Conservation (phyloP, 1,140 invertebrate species). For the Lordiphosa stackelbergi region DNA sequence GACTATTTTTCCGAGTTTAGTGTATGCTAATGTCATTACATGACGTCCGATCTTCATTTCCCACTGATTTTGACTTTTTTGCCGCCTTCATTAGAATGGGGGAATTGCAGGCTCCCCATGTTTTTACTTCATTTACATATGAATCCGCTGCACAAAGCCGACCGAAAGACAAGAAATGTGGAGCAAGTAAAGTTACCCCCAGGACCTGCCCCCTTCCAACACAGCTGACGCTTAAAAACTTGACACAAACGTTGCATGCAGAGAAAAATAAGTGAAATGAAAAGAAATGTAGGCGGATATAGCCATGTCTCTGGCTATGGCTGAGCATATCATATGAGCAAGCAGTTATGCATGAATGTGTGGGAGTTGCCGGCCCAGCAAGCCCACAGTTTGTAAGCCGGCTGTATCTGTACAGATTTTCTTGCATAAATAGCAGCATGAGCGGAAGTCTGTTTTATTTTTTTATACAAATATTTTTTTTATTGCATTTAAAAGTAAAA, state of each 20-base stretch:
- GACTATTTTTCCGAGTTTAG: too few relatives aligned
- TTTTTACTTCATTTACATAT: constrained; percentile 63
- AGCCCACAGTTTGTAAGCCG: constrained; percentile 37
- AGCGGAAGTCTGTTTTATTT: constrained; percentile 23
- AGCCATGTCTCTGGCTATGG: constrained; percentile 21
- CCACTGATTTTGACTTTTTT: constrained; percentile 8
- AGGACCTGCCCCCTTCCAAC: constrained; percentile 11
- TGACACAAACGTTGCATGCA: constrained; percentile 53
- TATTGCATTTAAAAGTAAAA: constrained; percentile 58
- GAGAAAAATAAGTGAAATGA: constrained; percentile 28
- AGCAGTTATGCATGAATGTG: constrained; percentile 21
- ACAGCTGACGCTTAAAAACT: constrained; percentile 61
- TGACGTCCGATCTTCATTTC: neutral
- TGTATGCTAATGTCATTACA: too few relatives aligned
- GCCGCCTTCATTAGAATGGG: neutral
- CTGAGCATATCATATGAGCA: constrained; percentile 51
- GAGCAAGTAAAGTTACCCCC: constrained; percentile 40
- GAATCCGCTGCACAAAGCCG: constrained; percentile 58
- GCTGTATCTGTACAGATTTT: constrained; percentile 58
- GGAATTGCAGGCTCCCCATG: constrained; percentile 14
- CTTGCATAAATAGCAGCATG: constrained; percentile 68
- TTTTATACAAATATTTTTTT: constrained; percentile 4
- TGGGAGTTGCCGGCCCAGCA: neutral
- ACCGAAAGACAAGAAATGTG: constrained; percentile 54
- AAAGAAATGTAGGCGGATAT: constrained; percentile 56